Evolutionary conservation across 2,888 invertebrate genomes (phyloP).

Genomic region (Mythimna pallens): DNA sequence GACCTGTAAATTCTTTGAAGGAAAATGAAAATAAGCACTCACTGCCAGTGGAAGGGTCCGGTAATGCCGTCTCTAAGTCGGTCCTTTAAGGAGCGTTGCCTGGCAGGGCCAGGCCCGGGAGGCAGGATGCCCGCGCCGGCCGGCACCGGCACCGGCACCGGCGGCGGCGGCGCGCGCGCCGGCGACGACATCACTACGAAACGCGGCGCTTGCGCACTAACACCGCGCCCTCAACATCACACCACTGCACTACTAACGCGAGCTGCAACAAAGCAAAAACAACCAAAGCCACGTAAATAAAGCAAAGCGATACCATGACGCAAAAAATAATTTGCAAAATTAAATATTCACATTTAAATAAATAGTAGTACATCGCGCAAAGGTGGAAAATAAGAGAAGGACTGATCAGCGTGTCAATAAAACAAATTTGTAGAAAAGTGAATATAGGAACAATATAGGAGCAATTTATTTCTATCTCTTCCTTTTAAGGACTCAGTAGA

Average conservation of each 20-base stretch:
- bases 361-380: constrained; percentile 60
- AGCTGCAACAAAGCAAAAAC: constrained; percentile 88
- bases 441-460: constrained; percentile 4
- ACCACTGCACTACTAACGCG: constrained; percentile 85
- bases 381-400: constrained; percentile 16
- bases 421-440: neutral
- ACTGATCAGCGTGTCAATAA: constrained; percentile 24
- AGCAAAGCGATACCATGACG: constrained; percentile 77
- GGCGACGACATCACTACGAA: constrained; percentile 81
- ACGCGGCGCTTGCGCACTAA: constrained; percentile 73
- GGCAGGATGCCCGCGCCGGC: constrained; percentile 87
- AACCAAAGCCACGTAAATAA: constrained; percentile 88
- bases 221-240: constrained; percentile 79
- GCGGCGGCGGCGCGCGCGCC: constrained; percentile 80
- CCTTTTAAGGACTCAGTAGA: neutral
- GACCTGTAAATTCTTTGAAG: constrained; percentile 47
- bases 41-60: constrained; percentile 95
- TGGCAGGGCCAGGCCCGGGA: constrained; percentile 91
- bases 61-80: constrained; percentile 95
- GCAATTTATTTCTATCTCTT: neutral
- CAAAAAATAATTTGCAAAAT: constrained; percentile 68
- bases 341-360: constrained; percentile 64
- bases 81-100: constrained; percentile 95
- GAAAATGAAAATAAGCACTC: constrained; percentile 85
- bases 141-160: constrained; percentile 79